These are phyloP conservation scores for Periophthalmus magnuspinnatus DNA, from an alignment of 2,797 vertebrate species.

Conservation along the genomic window DNA sequence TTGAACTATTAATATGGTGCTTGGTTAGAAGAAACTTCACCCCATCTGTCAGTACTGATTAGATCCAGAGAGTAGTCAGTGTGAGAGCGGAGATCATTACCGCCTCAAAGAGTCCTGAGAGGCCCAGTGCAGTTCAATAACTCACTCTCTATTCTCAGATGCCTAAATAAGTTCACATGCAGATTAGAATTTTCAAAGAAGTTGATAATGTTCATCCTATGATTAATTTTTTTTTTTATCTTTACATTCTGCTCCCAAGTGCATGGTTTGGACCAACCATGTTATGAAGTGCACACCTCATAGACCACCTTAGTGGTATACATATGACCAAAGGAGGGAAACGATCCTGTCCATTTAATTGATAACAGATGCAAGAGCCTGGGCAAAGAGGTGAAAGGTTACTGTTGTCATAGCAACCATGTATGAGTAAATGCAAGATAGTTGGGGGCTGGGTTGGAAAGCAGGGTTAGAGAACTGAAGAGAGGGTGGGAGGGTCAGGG, in stretches of 20 bases:
- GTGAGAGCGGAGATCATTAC: conserved; percentile 72
- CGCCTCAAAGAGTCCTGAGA: conserved; percentile 72
- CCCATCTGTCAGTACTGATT: conserved; percentile 71
- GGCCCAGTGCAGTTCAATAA: conserved; percentile 62
- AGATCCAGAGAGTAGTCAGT: conserved; percentile 67
- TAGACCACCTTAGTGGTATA: conserved; percentile 37
- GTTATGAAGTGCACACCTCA: conserved; percentile 26
- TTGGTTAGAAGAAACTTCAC: conserved; percentile 60
- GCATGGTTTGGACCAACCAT: neutral
- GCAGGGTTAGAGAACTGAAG: conserved; percentile 55
- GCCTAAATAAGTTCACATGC: conserved; percentile 45
- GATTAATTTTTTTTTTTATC: neutral
- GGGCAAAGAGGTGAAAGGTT: conserved; percentile 81
- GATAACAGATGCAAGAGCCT: conserved; percentile 85
- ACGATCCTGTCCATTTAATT: conserved; percentile 79
- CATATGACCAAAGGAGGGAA: conserved; percentile 45
- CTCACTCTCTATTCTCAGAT: conserved; percentile 43
- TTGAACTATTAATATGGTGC: conserved; percentile 47
- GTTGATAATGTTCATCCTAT: neutral
- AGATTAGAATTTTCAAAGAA: conserved; percentile 31
- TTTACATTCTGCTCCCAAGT: neutral
- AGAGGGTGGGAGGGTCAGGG: conserved; percentile 66
- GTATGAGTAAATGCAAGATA: conserved; percentile 72
- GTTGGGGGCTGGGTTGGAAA: conserved; percentile 62
- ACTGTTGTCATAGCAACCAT: conserved; percentile 75